A percentile compares a stretch with the other conserved stretches of the same genome.
These are phyloP conservation scores for Calycopis cecrops DNA, from an alignment of 1,140 invertebrate species.

Conservation along the genomic window DNA sequence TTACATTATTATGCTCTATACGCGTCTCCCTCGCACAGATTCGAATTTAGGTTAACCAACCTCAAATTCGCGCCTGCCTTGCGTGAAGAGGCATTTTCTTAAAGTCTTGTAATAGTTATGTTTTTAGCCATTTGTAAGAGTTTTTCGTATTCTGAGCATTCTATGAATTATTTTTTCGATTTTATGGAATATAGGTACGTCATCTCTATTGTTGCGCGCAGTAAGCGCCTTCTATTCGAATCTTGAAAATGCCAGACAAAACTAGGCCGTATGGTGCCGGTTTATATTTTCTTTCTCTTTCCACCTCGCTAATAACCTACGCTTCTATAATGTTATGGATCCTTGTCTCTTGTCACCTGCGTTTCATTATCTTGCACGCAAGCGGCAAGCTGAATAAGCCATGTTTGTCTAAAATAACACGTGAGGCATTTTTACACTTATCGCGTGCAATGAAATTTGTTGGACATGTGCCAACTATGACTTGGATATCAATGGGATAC, in stretches of 20 bases:
- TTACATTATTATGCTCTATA: constrained; percentile 2
- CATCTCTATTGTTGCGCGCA: constrained; percentile 43
- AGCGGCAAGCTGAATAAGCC: constrained; percentile 21
- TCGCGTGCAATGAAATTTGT: constrained; percentile 34
- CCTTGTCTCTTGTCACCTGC: constrained; percentile 69
- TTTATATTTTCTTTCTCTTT: constrained; percentile 44
- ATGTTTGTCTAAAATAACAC: constrained; percentile 28
- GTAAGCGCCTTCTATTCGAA: constrained; percentile 44
- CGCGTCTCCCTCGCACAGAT: constrained; percentile 2
- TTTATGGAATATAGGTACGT: constrained; percentile 32
- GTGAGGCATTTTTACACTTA: constrained; percentile 28
- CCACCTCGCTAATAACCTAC: constrained; percentile 60
- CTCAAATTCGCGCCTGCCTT: constrained; percentile 4
- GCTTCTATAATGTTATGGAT: constrained; percentile 63
- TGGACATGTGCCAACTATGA: constrained; percentile 45
- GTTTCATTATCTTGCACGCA: constrained; percentile 53
- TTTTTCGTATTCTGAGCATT: no score
- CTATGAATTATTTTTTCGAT: constrained; percentile 13
- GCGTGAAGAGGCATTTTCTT: neutral
- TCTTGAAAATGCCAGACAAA: constrained; percentile 40
- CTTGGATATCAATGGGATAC: constrained; percentile 17
- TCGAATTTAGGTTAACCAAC: constrained; percentile 8
- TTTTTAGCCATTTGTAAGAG: no score
- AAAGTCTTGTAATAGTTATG: no score
- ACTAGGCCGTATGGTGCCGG: constrained; percentile 54